Conservation (phyloP, 2,797 vertebrate species). For the Mareca strepera region DNA sequence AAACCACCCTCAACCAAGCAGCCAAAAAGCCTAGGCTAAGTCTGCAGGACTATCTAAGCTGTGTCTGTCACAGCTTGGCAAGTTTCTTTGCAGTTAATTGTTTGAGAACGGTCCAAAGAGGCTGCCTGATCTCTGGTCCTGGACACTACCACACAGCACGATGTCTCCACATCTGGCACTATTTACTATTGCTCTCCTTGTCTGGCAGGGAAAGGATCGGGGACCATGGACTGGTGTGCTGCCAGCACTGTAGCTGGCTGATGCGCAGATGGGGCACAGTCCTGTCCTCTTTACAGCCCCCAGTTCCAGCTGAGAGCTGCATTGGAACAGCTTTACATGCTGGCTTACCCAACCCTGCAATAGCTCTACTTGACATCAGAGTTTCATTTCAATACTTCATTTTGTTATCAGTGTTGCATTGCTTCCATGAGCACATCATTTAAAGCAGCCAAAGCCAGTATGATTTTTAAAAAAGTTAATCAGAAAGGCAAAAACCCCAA, state of each 20-base stretch:
- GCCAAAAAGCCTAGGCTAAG: not conserved
- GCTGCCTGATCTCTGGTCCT: not conserved
- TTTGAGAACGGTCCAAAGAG: not conserved
- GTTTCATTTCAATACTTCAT: not conserved
- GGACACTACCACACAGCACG: not conserved
- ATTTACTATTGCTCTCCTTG: not conserved
- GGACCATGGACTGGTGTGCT: not conserved
- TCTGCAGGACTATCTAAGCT: not conserved
- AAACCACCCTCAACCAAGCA: not conserved
- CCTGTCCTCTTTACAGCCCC: not conserved
- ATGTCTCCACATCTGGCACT: not conserved
- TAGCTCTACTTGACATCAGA: not conserved
- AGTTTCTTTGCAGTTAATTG: not conserved
- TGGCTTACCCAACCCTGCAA: not conserved
- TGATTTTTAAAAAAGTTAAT: not conserved
- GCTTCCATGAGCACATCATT: not conserved
- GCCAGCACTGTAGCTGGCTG: not conserved
- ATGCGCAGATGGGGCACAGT: not conserved
- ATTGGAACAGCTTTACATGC: not conserved
- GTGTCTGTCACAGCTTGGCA: not conserved
- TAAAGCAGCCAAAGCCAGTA: not conserved
- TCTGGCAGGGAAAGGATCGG: not conserved
- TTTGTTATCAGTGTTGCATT: not conserved
- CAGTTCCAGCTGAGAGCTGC: not conserved
- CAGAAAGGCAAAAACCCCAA: not conserved